Base-by-base conservation (phyloP, 2,797 vertebrate species). In the Notolabrus celidotus region DNA sequence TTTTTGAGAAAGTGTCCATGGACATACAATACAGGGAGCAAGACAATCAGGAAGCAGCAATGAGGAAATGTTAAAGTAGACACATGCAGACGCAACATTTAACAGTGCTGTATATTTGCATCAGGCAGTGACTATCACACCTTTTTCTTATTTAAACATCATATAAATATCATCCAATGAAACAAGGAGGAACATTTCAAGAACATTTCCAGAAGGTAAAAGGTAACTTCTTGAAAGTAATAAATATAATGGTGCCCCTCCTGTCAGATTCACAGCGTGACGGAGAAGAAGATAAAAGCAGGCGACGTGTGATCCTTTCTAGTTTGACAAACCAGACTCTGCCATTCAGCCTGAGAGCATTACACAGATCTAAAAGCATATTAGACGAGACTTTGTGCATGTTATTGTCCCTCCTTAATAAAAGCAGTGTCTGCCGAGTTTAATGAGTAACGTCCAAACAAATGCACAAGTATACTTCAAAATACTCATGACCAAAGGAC, bases 371-470 rank as follows among this genome's bases (percentile, higher is more conserved):
- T 9, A 7, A 62, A 58, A 67, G 5, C 5, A 17, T 6, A 39
- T 59, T 10, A 34, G 17, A 45, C 50, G 54, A 69, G 61, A 73
- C 47, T 5, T 49, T 17, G 9, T 4, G 0, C 7, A 5, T 4
- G 14, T 15, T 22, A 17, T 77, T 65, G 15, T 8, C 33, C 38
- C 29, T 33, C 23, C 10, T 12, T 0, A 33, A 34, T 27, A 27
- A 45, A 11, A 42, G 12, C 49, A 42, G 20, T 1, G 27, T 50
- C 27, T 16, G 14, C 23, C 0, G 50, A 31, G 49, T 77, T 84
- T 83, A 86, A 86, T 84, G 62, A 84, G 77, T 88, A 82, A 87
- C 29, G 2, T 64, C 5, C 46, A 52, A 53, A 74, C 55, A 58
- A 73, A 64, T 15, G 66, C 19, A 36, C 20, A 55, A n/a, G 71